Conservation (phyloP, 2,113 vertebrate genomes). For the Okapia johnstoni region DNA sequence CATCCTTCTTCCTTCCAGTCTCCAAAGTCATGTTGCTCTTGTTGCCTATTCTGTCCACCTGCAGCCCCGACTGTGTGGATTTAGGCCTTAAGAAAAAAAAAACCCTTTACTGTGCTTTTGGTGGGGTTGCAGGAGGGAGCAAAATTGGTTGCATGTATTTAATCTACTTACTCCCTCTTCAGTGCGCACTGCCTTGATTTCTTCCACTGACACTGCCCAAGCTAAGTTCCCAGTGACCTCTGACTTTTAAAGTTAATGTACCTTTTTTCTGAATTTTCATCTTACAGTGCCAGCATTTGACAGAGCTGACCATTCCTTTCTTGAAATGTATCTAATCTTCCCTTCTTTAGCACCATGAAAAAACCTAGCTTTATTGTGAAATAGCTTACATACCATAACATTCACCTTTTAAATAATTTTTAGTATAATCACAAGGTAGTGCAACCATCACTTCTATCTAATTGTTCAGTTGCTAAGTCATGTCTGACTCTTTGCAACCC, state of each 20-base stretch:
- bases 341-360: constrained; percentile 11
- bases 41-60: neutral
- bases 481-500: neutral
- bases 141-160: neutral
- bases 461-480: neutral
- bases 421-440: neutral
- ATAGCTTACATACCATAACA: neutral
- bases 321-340: constrained; percentile 27
- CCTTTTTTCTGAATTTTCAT: constrained; percentile 3
- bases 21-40: neutral
- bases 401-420: constrained; percentile 14
- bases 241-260: neutral
- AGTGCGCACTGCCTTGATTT: neutral
- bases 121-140: neutral
- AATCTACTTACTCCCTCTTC: neutral
- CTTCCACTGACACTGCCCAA: neutral
- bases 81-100: neutral
- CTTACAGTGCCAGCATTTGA: constrained; percentile 14
- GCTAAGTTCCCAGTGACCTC: neutral
- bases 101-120: neutral
- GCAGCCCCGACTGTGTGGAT: neutral
- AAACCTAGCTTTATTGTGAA: neutral
- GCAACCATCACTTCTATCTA: neutral
- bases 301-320: constrained; percentile 5
- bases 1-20: neutral